Evolutionary conservation across 1,140 invertebrate genomes (phyloP).

Genomic region (Drosophila mojavensis): DNA sequence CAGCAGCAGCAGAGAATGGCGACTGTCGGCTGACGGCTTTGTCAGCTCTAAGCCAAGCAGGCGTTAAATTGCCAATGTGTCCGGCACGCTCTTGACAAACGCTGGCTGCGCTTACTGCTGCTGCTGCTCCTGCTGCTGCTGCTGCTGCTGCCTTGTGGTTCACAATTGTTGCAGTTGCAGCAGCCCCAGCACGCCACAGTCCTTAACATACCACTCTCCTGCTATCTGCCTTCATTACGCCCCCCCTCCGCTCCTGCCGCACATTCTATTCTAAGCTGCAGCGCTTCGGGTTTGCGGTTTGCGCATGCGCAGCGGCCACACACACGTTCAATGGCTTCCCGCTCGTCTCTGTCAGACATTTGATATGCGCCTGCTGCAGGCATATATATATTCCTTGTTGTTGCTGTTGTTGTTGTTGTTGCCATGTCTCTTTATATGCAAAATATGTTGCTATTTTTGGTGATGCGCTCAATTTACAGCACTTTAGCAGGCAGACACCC

Average conservation of each 20-base stretch:
- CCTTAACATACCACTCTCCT: neutral
- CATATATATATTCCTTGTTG: neutral
- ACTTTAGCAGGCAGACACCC: slow-evolving; percentile 30
- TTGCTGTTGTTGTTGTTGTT: slow-evolving; percentile 3
- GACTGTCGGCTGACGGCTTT: too few species aligned
- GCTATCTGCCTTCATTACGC: too few species aligned
- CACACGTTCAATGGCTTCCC: slow-evolving; percentile 66
- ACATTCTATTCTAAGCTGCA: slow-evolving; percentile 6
- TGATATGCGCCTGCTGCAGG: slow-evolving; percentile 48
- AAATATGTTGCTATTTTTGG: slow-evolving; percentile 56
- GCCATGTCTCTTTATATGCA: slow-evolving; percentile 1
- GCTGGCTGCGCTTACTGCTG: slow-evolving; percentile 1
- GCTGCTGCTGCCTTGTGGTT: slow-evolving; percentile 17
- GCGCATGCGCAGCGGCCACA: slow-evolving; percentile 68
- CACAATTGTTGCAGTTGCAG: slow-evolving; percentile 3
- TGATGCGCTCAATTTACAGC: slow-evolving; percentile 77
- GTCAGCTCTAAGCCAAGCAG: slow-evolving; percentile 50
- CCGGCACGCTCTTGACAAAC: slow-evolving; percentile 24
- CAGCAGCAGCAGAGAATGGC: too few species aligned
- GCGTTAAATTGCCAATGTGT: slow-evolving; percentile 72
- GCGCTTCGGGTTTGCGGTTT: slow-evolving; percentile 51
- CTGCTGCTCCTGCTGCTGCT: too few species aligned
- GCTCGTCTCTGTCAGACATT: slow-evolving; percentile 34
- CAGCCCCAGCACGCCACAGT: neutral
- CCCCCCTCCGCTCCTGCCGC: neutral